Percentiles rank a stretch among this genome's conserved stretches.
phyloP scores from a whole-genome alignment of 1,140 invertebrate genomes.

The Drosophila quadrilineata region DNA sequence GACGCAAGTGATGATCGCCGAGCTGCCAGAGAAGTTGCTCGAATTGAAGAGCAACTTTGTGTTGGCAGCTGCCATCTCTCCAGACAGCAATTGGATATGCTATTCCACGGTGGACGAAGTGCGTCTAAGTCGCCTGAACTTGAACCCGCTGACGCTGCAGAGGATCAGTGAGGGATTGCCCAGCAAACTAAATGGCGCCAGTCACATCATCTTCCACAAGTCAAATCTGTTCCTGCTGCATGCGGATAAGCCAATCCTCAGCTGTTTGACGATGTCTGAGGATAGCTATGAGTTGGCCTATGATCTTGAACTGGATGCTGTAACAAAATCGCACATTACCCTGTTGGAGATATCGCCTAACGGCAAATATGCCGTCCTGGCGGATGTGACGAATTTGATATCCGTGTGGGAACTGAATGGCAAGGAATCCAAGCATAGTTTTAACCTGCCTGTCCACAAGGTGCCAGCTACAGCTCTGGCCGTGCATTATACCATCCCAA shows the following conservation, averaged over 20 bases:
- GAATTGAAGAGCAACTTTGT: constrained; percentile 81
- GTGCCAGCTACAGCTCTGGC: constrained; percentile 86
- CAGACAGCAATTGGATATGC: constrained; percentile 86
- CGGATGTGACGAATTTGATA: constrained; percentile 84
- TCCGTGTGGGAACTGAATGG: constrained; percentile 83
- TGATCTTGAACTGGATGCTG: constrained; percentile 13
- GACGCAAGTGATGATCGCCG: constrained; percentile 16
- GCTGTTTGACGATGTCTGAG: constrained; percentile 28
- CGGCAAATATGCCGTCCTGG: constrained; percentile 84
- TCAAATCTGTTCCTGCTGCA: constrained; percentile 80
- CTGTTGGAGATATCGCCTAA: constrained; percentile 71
- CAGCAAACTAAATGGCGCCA: constrained; percentile 76
- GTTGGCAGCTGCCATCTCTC: constrained; percentile 84
- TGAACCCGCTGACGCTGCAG: constrained; percentile 80
- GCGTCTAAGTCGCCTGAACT: constrained; percentile 83
- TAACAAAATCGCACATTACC: constrained; percentile 21
- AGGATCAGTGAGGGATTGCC: constrained; percentile 81
- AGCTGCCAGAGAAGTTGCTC: constrained; percentile 86
- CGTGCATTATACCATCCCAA: constrained; percentile 83
- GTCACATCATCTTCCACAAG: constrained; percentile 81
- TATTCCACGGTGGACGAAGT: constrained; percentile 87
- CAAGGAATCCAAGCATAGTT: constrained; percentile 82
- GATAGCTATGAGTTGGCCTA: constrained; percentile 6
- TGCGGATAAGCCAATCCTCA: constrained; percentile 48
- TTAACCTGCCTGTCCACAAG: constrained; percentile 85